Evolutionary conservation across 2,888 invertebrate genomes (phyloP).

Genomic region (Gari tellinella): DNA sequence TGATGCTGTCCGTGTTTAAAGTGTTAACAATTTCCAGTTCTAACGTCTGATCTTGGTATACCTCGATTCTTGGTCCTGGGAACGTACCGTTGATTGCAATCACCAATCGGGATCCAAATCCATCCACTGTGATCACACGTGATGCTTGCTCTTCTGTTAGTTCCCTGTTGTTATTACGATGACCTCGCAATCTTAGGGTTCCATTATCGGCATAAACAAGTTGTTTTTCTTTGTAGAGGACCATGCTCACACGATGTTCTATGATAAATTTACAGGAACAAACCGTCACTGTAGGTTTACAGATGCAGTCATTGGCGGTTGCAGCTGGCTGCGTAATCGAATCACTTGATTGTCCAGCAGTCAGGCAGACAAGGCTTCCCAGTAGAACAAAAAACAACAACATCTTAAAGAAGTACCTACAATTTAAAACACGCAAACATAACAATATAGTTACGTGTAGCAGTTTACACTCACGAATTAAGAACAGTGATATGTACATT

Average conservation of each 20-base stretch:
- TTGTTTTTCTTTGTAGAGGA: constrained; percentile 19
- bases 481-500: no score
- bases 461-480: no score
- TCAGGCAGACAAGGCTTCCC: no score
- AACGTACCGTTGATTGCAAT: constrained; percentile 67
- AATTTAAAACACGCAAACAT: no score
- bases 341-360: no score
- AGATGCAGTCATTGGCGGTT: constrained; percentile 20
- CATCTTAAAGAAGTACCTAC: no score
- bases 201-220: constrained; percentile 37
- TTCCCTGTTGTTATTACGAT: not conserved
- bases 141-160: constrained; percentile 5
- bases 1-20: constrained; percentile 61
- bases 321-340: constrained; percentile 25
- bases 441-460: no score
- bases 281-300: constrained; percentile 13
- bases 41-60: constrained; percentile 62
- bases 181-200: constrained; percentile 19
- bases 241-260: constrained; percentile 57
- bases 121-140: constrained; percentile 65
- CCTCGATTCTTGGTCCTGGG: constrained; percentile 73
- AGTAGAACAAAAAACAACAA: no score
- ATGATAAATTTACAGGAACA: constrained; percentile 53
- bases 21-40: constrained; percentile 58
- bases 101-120: constrained; percentile 55